Base-by-base conservation (phyloP, 2,888 invertebrate genomes). In the Orgyia antiqua region DNA sequence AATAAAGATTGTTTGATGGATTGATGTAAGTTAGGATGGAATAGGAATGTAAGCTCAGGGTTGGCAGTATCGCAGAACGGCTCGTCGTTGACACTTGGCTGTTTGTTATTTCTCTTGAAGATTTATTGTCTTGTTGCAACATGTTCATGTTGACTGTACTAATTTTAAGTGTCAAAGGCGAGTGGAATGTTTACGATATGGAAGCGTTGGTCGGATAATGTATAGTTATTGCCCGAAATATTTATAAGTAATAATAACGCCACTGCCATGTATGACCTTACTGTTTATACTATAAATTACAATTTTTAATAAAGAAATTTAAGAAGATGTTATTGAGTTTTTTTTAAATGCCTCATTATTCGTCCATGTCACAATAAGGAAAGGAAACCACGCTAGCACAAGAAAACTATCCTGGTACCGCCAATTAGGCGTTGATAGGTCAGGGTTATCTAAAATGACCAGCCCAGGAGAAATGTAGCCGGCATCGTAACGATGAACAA, bases 211-310 rank as follows among this genome's bases (percentile, higher is more conserved):
- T 64, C 59, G 63, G 67, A 57, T 58, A 57, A 61, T 72, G 73
- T 74, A 70, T 66, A 73, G 69, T 60, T 66, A 69, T 68, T 68
- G 70, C 64, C n/a, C 61, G 68, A 70, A 72, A 63, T 62, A 69
- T 65, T 69, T 70, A 58, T 79, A 80, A 77, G 71, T 77, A 79
- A 70, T 67, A 58, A 62, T 71, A 75, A 77, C 82, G 82, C 79
- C 84, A 86, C 84, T 86, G 84, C 84, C 84, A 84, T 84, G 71
- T 84, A 82, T 74, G 83, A 82, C 83, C 82, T 82, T 86, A 84
- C 79, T 79, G 82, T 84, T 82, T 84, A 77, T 84, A 83, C 71
- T 79, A 66, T 83, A 80, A 79, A 74, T 74, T 75, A 78, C 56
- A 76, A 32, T 72, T 83, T 77, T 76, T 80, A 83, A 82, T 82